Base-by-base conservation (phyloP, 2,113 vertebrate species). In the Anarhynchus alexandrinus region DNA sequence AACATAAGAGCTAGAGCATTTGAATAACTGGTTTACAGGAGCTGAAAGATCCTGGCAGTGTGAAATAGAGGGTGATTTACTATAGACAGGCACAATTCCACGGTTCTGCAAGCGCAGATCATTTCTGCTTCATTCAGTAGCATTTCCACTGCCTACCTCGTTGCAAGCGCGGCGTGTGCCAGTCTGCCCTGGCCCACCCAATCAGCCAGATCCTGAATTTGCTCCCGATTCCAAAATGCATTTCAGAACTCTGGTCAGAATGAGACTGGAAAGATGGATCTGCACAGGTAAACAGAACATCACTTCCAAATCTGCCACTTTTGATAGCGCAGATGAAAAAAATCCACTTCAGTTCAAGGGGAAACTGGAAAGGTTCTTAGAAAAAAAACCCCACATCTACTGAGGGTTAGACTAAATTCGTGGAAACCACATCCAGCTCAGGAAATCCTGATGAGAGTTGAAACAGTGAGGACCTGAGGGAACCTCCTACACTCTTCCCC, bases 271-370 rank as follows among this genome's bases (percentile, higher is more conserved):
- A 65, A 66, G 65, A 71, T 40, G 57, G 66, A 58, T 55, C 66
- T 90, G 74, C 61, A 71, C 27, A 7, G 1, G 29, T 72, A 67
- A 67, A 25, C 61, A 58, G 23, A 52, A 5, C 12, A 51, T n/a
- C 2, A 2, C 78, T 54, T 67, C 38, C 59, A 82, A 72, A 88
- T 36, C 61, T 45, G 51, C 23, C 57, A 29, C 36, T 81, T 61
- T 4, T 57, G 36, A 62, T 10, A 25, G 17, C 0, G 0, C 0
- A 1, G 64, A 49, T 43, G 54, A 69, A 62, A 74, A 71, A 86
- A 77, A 36, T 9, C 71, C n/a, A 10, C 58, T 42, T 58, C 18
- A n/a, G 26, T 64, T 95, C 52, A 64, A 72, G 13, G 18, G 20
- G 62, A 72, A 22, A 51, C 25, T 11, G 38, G 30, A 30, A 12